A percentile compares a stretch with the other conserved stretches of the same genome.
Evolutionary conservation across 2,888 invertebrate species (phyloP).

Genomic region (Philonicus albiceps): DNA sequence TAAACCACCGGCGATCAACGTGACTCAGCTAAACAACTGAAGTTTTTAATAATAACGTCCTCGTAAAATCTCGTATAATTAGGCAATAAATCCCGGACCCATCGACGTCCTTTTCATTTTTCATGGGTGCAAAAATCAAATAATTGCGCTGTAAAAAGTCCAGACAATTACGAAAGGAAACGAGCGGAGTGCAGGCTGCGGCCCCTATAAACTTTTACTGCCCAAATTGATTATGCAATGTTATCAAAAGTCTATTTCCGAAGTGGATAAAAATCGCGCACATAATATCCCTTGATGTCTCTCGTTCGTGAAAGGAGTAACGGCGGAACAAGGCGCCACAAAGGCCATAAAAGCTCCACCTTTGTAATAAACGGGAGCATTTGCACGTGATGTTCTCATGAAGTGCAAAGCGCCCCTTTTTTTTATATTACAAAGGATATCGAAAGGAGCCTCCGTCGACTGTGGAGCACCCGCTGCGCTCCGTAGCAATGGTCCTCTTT

Average conservation of each 20-base stretch:
- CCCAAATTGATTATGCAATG: constrained; percentile 21
- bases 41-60: neutral
- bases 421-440: neutral
- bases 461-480: neutral
- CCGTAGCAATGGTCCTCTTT: neutral
- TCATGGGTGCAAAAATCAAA: neutral
- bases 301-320: constrained; percentile 18
- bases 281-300: constrained; percentile 5
- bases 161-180: constrained; percentile 11
- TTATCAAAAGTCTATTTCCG: constrained; percentile 36
- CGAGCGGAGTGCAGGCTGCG: neutral
- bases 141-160: neutral
- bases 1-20: neutral
- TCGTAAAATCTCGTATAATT: neutral
- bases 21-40: neutral
- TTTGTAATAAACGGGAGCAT: constrained; percentile 27
- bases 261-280: constrained; percentile 34
- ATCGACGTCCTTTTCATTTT: neutral
- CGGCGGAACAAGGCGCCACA: constrained; percentile 25
- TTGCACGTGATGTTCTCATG: constrained; percentile 31
- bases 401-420: neutral
- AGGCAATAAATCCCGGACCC: neutral
- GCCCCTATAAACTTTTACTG: constrained; percentile 14
- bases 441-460: neutral
- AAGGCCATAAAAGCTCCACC: constrained; percentile 34